These are phyloP conservation scores for Gymnothorax reevesii DNA, from an alignment of 2,797 vertebrate genomes.

Conservation along the genomic window DNA sequence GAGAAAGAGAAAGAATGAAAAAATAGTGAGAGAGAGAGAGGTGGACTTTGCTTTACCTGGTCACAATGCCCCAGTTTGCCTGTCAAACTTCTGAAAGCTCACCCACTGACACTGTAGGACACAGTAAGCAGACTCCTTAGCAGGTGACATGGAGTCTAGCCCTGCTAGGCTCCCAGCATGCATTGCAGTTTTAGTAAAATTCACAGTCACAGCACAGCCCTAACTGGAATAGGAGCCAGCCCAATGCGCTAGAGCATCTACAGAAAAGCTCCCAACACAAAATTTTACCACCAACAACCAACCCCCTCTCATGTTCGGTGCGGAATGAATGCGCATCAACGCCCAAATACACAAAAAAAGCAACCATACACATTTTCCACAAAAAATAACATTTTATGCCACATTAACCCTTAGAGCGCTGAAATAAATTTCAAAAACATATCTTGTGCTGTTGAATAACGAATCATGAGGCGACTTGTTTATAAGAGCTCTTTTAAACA, in stretches of 20 bases:
- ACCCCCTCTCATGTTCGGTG: conserved; percentile 16
- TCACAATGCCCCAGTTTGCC: not conserved
- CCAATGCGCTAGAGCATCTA: conserved; percentile 52
- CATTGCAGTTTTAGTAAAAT: conserved; percentile 41
- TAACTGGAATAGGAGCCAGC: conserved; percentile 55
- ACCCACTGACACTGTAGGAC: not conserved
- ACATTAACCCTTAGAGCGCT: too few relatives aligned
- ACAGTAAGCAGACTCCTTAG: not conserved
- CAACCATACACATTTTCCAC: not conserved
- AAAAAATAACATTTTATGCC: too few relatives aligned
- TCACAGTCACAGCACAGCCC: not conserved
- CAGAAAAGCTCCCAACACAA: conserved; percentile 47
- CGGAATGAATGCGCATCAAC: not conserved
- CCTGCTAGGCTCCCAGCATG: conserved; percentile 27
- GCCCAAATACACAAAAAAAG: not conserved
- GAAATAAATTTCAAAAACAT: too few relatives aligned
- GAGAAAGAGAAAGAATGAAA: not conserved
- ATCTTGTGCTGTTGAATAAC: too few relatives aligned
- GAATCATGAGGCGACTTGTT: too few relatives aligned
- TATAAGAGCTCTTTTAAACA: too few relatives aligned
- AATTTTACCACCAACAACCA: conserved; percentile 36
- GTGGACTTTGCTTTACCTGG: not conserved
- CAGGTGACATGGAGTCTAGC: conserved; percentile 43
- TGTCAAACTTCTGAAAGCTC: not conserved
- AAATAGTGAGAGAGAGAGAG: not conserved